These are phyloP conservation scores for Agrilus planipennis DNA, from an alignment of 1,140 invertebrate species.

Conservation along the genomic window DNA sequence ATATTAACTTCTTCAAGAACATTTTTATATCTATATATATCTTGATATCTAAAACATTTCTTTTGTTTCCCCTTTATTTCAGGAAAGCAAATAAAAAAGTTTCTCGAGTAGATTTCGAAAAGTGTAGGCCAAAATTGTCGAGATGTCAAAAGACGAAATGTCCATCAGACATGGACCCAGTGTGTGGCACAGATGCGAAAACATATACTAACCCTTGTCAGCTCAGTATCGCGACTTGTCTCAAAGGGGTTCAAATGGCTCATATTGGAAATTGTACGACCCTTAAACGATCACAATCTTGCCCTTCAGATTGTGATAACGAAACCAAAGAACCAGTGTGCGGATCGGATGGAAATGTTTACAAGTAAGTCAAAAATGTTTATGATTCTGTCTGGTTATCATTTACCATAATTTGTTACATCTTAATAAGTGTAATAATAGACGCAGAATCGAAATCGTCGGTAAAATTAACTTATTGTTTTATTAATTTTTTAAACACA, in stretches of 20 bases:
- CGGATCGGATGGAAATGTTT: conserved; percentile 84
- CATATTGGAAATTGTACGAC: conserved; percentile 76
- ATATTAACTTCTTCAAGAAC: too few species aligned
- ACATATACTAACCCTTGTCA: conserved; percentile 73
- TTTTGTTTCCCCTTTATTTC: too few species aligned
- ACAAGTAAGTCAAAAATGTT: conserved; percentile 67
- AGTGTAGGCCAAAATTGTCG: conserved; percentile 55
- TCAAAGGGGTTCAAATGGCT: conserved; percentile 71
- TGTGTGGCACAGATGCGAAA: conserved; percentile 73
- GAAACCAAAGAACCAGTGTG: conserved; percentile 65
- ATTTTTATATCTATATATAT: too few species aligned
- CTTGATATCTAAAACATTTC: too few species aligned
- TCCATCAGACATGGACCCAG: conserved; percentile 51
- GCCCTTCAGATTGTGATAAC: conserved; percentile 58
- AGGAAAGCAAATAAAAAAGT: conserved; percentile 43
- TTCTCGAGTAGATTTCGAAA: conserved; percentile 59
- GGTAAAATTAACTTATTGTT: too few species aligned
- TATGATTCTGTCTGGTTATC: too few species aligned
- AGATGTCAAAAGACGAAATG: conserved; percentile 63
- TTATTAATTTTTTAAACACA: too few species aligned
- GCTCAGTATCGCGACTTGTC: conserved; percentile 67
- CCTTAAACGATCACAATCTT: conserved; percentile 56
- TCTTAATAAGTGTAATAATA: too few species aligned
- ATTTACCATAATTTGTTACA: too few species aligned
- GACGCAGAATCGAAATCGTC: too few species aligned